Evolutionary conservation across 2,888 invertebrate genomes (phyloP).

Genomic region (Polyploca ridens): DNA sequence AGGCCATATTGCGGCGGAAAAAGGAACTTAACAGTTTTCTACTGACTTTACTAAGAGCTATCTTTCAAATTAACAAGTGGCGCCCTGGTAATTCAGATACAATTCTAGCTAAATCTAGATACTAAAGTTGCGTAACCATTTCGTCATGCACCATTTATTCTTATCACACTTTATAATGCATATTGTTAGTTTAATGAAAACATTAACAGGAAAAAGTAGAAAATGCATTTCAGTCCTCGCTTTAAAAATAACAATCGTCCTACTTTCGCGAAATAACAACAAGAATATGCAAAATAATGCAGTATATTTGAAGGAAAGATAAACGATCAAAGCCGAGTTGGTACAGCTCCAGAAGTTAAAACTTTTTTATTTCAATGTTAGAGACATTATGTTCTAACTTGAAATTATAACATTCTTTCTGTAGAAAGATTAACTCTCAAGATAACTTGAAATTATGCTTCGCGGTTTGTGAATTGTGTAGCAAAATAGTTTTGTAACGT

Average conservation of each 20-base stretch:
- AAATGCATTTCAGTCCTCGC: neutral
- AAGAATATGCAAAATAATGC: neutral
- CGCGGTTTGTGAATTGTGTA: neutral
- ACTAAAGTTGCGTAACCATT: neutral
- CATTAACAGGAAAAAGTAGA: neutral
- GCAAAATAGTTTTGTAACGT: neutral
- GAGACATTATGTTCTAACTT: slow-evolving; percentile 4
- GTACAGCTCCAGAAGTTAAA: neutral
- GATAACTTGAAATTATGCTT: slow-evolving; percentile 3
- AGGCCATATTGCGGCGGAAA: neutral
- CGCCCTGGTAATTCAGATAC: neutral
- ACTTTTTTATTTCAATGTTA: neutral
- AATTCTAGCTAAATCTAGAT: too few species aligned
- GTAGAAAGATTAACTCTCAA: neutral
- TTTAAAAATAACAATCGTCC: slow-evolving; percentile 3
- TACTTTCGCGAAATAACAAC: neutral
- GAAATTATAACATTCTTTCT: neutral
- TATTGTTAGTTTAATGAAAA: neutral
- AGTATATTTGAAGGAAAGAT: slow-evolving; percentile 3
- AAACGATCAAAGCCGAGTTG: neutral
- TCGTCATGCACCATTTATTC: neutral
- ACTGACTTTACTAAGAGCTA: neutral
- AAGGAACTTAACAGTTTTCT: neutral
- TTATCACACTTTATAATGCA: neutral
- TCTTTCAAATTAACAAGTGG: neutral